Conservation (phyloP, 2,113 vertebrate species). For the Alectura lathami region DNA sequence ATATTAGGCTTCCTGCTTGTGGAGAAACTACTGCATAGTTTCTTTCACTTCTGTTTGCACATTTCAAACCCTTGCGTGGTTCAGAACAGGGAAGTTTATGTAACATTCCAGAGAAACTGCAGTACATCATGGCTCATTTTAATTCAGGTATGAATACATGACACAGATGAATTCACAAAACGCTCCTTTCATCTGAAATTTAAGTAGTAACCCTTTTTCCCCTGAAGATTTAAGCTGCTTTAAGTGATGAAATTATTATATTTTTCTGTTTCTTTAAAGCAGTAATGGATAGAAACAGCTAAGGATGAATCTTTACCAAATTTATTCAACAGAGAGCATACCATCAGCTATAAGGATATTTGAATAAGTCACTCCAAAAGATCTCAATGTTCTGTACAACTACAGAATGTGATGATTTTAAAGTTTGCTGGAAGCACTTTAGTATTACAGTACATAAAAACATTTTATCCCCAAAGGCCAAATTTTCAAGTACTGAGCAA, state of each 20-base stretch:
- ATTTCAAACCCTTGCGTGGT: constrained; percentile 55
- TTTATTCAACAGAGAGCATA: background rate
- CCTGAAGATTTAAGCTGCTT: constrained; percentile 60
- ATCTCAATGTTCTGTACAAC: background rate
- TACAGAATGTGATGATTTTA: background rate
- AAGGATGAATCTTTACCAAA: constrained; percentile 1
- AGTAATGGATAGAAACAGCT: constrained; percentile 9
- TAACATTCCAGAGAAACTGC: constrained; percentile 72
- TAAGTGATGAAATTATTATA: constrained; percentile 67
- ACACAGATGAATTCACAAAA: constrained; percentile 82
- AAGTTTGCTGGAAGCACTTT: background rate
- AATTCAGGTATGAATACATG: constrained; percentile 77
- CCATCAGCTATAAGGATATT: background rate
- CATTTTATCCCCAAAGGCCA: background rate
- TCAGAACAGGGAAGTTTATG: constrained; percentile 81
- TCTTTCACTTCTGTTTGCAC: constrained; percentile 76
- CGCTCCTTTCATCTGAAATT: constrained; percentile 74
- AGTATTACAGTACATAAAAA: background rate
- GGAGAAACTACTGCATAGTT: constrained; percentile 68
- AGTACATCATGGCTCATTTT: constrained; percentile 74
- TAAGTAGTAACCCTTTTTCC: constrained; percentile 65
- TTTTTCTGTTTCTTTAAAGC: constrained; percentile 55
- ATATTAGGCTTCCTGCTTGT: constrained; percentile 78
- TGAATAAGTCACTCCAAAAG: constrained; percentile 16
- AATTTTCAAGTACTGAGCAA: background rate